These are phyloP conservation scores for Corapipo altera DNA, from an alignment of 2,113 vertebrate genomes.

Conservation along the genomic window DNA sequence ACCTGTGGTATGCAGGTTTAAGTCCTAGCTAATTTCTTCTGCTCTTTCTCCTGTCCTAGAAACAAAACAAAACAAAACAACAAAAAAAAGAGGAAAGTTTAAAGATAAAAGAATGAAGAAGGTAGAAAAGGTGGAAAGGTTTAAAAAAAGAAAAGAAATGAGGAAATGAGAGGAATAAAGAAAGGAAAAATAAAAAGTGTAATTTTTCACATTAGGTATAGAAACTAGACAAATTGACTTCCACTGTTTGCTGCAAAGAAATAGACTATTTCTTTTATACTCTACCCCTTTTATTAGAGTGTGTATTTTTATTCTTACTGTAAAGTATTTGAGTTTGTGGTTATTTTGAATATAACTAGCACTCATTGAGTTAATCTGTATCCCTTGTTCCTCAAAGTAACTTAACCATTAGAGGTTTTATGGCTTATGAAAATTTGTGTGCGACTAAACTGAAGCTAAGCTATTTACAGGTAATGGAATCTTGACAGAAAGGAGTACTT, in stretches of 20 bases:
- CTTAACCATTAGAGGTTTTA: constrained; percentile 65
- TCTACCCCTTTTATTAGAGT: not conserved
- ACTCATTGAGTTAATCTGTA: not conserved
- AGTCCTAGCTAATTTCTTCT: not conserved
- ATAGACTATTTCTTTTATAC: not conserved
- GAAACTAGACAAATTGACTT: not conserved
- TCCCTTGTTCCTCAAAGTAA: constrained; percentile 46
- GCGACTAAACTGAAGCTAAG: constrained; percentile 72
- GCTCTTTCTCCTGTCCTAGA: not conserved
- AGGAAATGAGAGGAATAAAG: not conserved
- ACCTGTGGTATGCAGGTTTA: not conserved
- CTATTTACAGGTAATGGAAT: constrained; percentile 77
- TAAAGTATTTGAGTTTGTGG: not conserved
- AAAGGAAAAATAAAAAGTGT: not conserved
- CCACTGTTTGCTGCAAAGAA: not conserved
- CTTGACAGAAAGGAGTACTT: not conserved
- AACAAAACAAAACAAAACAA: not conserved
- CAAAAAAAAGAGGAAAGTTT: not conserved
- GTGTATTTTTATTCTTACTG: not conserved
- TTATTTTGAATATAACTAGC: not conserved
- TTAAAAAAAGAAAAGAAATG: not conserved
- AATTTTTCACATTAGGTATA: not conserved
- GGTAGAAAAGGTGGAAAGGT: not conserved
- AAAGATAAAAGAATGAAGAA: not conserved
- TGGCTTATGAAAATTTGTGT: constrained; percentile 80